phyloP scores from a whole-genome alignment of 2,797 vertebrate genomes.

The Lagorchestes hirsutus region DNA sequence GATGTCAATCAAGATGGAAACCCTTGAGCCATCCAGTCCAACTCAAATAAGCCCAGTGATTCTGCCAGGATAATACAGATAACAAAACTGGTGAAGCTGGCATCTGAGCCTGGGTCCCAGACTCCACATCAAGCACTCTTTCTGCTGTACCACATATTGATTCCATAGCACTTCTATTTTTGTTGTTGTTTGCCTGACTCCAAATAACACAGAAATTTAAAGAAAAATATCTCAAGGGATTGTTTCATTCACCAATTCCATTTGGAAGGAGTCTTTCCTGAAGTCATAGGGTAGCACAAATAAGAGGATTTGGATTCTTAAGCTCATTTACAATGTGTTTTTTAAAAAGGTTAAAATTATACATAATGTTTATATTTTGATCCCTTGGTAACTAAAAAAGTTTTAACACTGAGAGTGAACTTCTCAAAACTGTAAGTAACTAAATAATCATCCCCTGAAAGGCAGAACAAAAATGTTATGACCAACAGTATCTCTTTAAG shows the following conservation, averaged over 20 bases:
- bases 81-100: background rate
- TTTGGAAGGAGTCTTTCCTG: conserved; percentile 20
- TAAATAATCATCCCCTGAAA: conserved; percentile 24
- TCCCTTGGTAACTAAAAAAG: background rate
- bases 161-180: background rate
- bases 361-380: conserved; percentile 12
- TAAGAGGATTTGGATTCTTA: background rate
- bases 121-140: background rate
- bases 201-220: conserved; percentile 37
- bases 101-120: background rate
- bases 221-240: conserved; percentile 38
- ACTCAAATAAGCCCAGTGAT: background rate
- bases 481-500: conserved; percentile 28
- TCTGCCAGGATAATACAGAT: background rate
- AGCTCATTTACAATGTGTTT: conserved; percentile 2
- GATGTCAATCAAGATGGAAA: background rate
- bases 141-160: background rate
- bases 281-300: background rate
- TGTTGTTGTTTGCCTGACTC: conserved; percentile 34
- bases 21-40: background rate
- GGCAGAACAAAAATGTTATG: conserved; percentile 21
- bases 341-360: conserved; percentile 52
- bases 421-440: background rate
- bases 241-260: conserved; percentile 46
- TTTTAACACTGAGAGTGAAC: conserved; percentile 40